Base-by-base conservation (phyloP, 2,797 vertebrate genomes). In the Sebastes hubbsi region DNA sequence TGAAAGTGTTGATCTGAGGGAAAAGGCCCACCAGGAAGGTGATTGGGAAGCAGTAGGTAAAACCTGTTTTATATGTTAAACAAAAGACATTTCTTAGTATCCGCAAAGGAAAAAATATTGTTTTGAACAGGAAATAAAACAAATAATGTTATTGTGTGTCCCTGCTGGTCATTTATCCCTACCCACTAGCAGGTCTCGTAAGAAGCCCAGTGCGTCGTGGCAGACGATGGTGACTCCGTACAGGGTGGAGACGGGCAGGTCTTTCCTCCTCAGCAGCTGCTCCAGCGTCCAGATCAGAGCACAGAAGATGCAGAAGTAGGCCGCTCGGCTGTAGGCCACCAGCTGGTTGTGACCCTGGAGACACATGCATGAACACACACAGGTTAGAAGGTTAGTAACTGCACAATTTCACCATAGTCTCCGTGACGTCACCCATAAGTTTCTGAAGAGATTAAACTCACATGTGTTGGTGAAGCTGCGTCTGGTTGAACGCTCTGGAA, bases 1-100 rank as follows among this genome's bases (percentile, higher is more conserved):
- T 95, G 90, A 99, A 99, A 34, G 98, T 99, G 95, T 99, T 97
- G 94, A 99, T 97, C 95, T 99, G 98, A 32, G 98, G 99, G 85
- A 99, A 98, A 86, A 99, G 97, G 34, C 99, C 99, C 34, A 99
- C 95, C 72, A 99, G 96, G 87, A 99, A 99, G 79, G 96, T 97
- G 49, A 97, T 93, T 8, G 99, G 99, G 92, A 99, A 99, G 92
- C 97, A 99, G 91, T 97, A 97, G 5, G 98, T 96, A 88, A 99
- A 97, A 29, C 96, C 99, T 99, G 93, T 74, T 90, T 91, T 64
- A 74, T 83, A 64, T 27, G 78, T 30, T 16, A 82, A 75, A 77
- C 52, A 84, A 36, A 74, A 38, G 2, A 46, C 9, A 60, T 11
- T 20, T 73, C 2, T 79, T 22, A 78, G 46, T n/a, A 0, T 66